These are phyloP conservation scores for Fulica atra DNA, from an alignment of 2,113 vertebrate genomes.

Conservation along the genomic window DNA sequence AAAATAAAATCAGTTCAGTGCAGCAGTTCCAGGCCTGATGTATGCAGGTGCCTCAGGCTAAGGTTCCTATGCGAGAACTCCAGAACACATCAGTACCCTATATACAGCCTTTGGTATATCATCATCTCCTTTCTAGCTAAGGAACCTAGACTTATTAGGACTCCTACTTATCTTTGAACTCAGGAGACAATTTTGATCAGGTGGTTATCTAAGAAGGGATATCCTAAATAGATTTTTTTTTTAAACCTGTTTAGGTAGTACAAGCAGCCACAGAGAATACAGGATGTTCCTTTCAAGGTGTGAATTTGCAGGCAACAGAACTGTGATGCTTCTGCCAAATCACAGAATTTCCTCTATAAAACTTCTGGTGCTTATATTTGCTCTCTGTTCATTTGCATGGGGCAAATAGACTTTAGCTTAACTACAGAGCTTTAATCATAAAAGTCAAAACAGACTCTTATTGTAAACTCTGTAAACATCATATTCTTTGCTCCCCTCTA, in stretches of 20 bases:
- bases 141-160: neutral
- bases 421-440: neutral
- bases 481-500: neutral
- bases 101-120: neutral
- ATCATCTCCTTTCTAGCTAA: neutral
- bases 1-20: neutral
- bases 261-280: neutral
- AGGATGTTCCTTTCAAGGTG: neutral
- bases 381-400: neutral
- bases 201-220: neutral
- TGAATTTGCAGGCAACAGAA: neutral
- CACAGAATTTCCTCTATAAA: neutral
- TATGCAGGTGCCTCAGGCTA: neutral
- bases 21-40: neutral
- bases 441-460: neutral
- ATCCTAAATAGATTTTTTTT: neutral
- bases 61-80: neutral
- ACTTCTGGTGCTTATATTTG: neutral
- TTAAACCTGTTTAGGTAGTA: neutral
- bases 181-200: neutral
- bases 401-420: neutral
- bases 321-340: neutral
- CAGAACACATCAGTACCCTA: neutral
- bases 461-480: neutral
- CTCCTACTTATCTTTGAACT: neutral